Conservation (phyloP, 2,113 vertebrate species). For the Ahaetulla prasina region DNA sequence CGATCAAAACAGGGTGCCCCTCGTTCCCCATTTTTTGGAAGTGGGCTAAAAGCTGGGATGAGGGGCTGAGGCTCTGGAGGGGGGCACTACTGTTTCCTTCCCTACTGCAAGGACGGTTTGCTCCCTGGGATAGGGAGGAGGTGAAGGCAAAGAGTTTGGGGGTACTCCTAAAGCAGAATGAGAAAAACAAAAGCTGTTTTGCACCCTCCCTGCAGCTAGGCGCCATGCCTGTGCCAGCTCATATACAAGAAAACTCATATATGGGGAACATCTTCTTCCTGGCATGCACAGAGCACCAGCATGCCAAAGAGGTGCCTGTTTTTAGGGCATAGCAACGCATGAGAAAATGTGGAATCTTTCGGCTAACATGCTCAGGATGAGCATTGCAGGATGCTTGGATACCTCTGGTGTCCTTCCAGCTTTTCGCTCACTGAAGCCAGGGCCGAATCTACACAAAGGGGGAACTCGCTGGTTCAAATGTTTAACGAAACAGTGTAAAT, state of each 20-base stretch:
- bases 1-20: constrained; percentile 14
- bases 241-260: background rate
- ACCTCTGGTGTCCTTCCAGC: background rate
- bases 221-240: background rate
- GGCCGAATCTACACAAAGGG: background rate
- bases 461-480: background rate
- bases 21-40: constrained; percentile 1
- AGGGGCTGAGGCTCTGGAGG: background rate
- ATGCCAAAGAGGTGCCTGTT: background rate
- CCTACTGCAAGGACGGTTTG: rapidly evolving
- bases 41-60: background rate
- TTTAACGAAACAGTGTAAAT: background rate
- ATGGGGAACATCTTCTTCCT: background rate
- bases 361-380: background rate
- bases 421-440: background rate
- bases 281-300: background rate
- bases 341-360: background rate
- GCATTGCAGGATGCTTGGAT: background rate
- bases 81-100: background rate
- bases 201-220: rapidly evolving
- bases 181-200: background rate
- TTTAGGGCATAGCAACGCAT: too few relatives aligned
- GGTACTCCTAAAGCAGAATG: background rate
- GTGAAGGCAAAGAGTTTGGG: background rate
- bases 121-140: rapidly evolving